phyloP scores from a whole-genome alignment of 1,140 invertebrate genomes.

The Diachasmimorpha longicaudata region DNA sequence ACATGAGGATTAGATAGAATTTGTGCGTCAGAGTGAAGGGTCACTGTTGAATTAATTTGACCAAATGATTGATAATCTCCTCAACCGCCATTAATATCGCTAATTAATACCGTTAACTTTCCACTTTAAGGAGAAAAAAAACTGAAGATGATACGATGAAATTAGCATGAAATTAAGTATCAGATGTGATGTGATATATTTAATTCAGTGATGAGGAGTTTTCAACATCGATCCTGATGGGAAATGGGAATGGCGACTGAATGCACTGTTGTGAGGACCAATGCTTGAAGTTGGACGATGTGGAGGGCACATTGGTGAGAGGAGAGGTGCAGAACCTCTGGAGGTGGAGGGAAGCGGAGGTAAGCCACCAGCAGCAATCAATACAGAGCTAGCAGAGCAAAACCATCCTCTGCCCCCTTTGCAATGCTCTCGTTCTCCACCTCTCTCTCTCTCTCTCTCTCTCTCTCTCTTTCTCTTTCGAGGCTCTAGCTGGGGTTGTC shows the following conservation, averaged over 20 bases:
- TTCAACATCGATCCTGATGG: conserved; percentile 24
- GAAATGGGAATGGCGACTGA: conserved; percentile 42
- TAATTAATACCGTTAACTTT: too few relatives aligned
- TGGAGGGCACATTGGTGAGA: conserved; percentile 12
- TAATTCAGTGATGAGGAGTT: not conserved
- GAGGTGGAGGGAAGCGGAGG: conserved; percentile 34
- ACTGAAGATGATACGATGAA: too few relatives aligned
- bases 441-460: too few relatives aligned
- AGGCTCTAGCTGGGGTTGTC: conserved; percentile 25
- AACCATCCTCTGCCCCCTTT: conserved; percentile 47
- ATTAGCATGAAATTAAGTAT: too few relatives aligned
- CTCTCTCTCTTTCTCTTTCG: conserved; percentile 13
- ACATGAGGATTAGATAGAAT: too few relatives aligned
- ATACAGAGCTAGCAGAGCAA: conserved; percentile 55
- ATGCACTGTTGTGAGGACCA: not conserved
- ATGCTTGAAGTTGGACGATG: not conserved
- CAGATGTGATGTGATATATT: too few relatives aligned
- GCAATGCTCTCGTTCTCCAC: not conserved
- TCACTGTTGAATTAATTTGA: too few relatives aligned
- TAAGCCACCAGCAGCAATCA: conserved; percentile 47
- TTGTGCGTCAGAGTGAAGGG: too few relatives aligned
- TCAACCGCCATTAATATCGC: too few relatives aligned
- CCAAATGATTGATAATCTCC: too few relatives aligned
- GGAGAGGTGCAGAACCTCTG: conserved; percentile 6
- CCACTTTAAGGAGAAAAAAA: too few relatives aligned